These are phyloP conservation scores for Neodon shergylaensis DNA, from an alignment of 2,113 vertebrate genomes.

Conservation along the genomic window DNA sequence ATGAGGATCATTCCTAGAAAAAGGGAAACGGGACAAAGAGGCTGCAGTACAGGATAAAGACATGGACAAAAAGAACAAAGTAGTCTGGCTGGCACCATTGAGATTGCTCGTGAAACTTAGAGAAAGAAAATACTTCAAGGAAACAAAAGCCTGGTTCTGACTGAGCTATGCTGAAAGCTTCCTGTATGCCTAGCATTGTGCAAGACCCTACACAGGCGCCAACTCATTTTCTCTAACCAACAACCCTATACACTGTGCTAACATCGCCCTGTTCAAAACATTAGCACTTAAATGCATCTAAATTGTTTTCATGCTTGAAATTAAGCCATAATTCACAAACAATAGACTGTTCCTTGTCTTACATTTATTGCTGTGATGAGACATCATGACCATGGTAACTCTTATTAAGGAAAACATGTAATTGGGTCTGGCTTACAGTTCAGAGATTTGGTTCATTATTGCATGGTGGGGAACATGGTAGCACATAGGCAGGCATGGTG, in stretches of 20 bases:
- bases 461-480: too few species aligned
- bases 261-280: background rate
- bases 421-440: too few species aligned
- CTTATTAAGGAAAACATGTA: too few species aligned
- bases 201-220: background rate
- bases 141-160: background rate
- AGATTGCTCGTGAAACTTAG: slow-evolving; percentile 1
- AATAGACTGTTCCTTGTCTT: too few species aligned
- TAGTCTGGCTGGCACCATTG: background rate
- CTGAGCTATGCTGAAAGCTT: background rate
- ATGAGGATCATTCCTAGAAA: background rate
- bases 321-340: background rate
- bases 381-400: too few species aligned
- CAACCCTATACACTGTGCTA: too few species aligned
- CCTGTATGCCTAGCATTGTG: background rate
- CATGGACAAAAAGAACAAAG: background rate
- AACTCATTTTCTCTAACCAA: background rate
- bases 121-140: background rate
- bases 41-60: background rate
- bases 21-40: background rate
- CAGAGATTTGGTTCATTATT: too few species aligned
- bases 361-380: too few species aligned
- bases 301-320: background rate
- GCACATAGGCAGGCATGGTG: too few species aligned
- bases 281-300: background rate